Conservation (phyloP, 1,140 invertebrate genomes). For the Macrocentrus cingulum region DNA sequence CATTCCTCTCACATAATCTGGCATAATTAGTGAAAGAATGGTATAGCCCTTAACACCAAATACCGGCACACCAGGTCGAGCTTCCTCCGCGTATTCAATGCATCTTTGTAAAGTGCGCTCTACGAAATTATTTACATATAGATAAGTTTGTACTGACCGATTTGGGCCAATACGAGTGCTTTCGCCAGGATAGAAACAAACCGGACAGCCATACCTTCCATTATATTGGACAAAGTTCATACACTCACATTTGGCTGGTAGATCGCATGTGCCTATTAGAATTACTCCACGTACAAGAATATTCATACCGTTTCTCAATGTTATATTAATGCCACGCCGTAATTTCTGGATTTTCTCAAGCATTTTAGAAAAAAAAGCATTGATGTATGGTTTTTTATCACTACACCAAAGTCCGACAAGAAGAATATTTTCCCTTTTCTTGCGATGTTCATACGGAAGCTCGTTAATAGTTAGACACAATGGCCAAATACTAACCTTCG, state of each 20-base stretch:
- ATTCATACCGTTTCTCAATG: neutral
- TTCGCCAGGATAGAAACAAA: slow-evolving; percentile 20
- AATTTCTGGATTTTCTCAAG: neutral
- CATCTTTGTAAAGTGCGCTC: neutral
- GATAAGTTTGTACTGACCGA: neutral
- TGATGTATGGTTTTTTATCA: slow-evolving; percentile 12
- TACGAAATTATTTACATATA: slow-evolving; percentile 7
- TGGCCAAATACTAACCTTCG: slow-evolving; percentile 14
- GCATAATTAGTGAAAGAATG: slow-evolving; percentile 24
- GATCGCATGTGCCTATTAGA: slow-evolving; percentile 23
- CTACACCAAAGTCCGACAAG: slow-evolving; percentile 21
- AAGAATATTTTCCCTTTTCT: slow-evolving; percentile 19
- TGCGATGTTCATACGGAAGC: slow-evolving; percentile 18
- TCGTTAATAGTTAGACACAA: slow-evolving; percentile 20
- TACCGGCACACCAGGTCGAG: neutral
- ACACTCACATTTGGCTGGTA: slow-evolving; percentile 1
- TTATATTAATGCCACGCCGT: slow-evolving; percentile 4
- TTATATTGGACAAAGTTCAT: neutral
- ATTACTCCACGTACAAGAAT: slow-evolving; percentile 23
- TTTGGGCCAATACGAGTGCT: slow-evolving; percentile 4
- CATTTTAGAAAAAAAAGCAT: slow-evolving; percentile 13
- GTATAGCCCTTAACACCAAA: slow-evolving; percentile 22
- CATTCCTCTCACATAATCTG: slow-evolving; percentile 28
- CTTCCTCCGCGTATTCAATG: neutral
- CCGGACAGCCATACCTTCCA: neutral